Evolutionary conservation across 2,113 vertebrate genomes (phyloP).

Genomic region (Tragelaphus strepsiceros): DNA sequence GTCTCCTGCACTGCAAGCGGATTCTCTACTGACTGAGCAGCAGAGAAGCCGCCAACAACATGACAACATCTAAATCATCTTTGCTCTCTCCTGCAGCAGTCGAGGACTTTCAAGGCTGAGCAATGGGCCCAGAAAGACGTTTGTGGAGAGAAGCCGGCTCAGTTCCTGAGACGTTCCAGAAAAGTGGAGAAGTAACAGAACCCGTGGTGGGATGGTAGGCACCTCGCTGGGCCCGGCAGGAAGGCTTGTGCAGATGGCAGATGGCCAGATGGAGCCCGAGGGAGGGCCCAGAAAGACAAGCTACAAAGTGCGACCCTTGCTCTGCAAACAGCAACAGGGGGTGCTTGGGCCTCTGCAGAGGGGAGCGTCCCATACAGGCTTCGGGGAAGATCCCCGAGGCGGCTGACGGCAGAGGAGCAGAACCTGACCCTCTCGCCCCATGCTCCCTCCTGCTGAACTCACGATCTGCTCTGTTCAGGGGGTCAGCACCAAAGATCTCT

Average conservation of each 20-base stretch:
- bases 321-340: background rate
- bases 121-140: background rate
- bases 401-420: background rate
- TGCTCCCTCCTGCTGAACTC: background rate
- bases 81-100: background rate
- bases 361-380: background rate
- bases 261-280: fast-evolving
- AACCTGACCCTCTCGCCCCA: background rate
- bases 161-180: background rate
- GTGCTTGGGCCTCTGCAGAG: too few species aligned
- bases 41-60: background rate
- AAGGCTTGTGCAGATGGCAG: background rate
- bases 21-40: background rate
- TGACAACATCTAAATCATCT: fast-evolving
- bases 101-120: background rate
- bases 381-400: fast-evolving
- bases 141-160: background rate
- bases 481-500: background rate
- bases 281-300: too few species aligned
- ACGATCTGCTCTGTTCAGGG: fast-evolving
- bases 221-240: fast-evolving
- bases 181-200: background rate
- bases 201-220: fast-evolving
- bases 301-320: background rate
- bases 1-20: fast-evolving